A percentile compares a stretch with the other conserved stretches of the same genome.
phyloP scores from a whole-genome alignment of 2,113 vertebrate genomes.

The Paradoxurus hermaphroditus region DNA sequence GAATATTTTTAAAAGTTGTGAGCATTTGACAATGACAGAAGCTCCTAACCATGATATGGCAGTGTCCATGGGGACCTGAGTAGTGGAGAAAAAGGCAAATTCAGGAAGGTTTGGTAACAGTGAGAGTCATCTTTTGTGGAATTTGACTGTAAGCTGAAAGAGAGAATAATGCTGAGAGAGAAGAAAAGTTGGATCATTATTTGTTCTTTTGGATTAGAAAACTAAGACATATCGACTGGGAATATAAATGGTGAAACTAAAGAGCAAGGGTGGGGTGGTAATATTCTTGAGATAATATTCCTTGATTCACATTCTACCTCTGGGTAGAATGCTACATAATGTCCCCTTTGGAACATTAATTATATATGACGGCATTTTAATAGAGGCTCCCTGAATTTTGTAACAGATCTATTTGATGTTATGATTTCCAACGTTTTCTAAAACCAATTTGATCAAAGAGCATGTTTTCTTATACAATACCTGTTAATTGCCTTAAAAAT shows the following conservation, averaged over 20 bases:
- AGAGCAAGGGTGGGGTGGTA: background rate
- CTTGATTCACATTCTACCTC: background rate
- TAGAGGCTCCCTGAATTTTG: background rate
- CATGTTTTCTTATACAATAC: background rate
- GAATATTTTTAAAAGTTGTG: background rate
- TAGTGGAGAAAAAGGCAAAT: background rate
- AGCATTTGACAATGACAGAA: background rate
- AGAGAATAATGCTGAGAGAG: background rate
- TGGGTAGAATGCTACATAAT: background rate
- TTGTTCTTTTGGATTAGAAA: background rate
- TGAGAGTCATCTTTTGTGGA: background rate
- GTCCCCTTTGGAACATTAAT: background rate
- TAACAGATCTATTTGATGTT: background rate
- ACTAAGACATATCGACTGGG: background rate
- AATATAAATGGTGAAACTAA: background rate
- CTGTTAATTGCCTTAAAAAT: background rate
- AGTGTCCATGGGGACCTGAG: too few species aligned
- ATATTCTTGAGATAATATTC: background rate
- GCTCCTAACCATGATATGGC: background rate
- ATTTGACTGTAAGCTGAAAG: background rate
- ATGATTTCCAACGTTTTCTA: background rate
- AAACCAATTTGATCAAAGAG: background rate
- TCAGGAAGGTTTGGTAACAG: background rate
- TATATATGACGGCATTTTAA: background rate
- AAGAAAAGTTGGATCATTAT: background rate